Base-by-base conservation (phyloP, 2,888 invertebrate species). In the Phanerotoma sp. region DNA sequence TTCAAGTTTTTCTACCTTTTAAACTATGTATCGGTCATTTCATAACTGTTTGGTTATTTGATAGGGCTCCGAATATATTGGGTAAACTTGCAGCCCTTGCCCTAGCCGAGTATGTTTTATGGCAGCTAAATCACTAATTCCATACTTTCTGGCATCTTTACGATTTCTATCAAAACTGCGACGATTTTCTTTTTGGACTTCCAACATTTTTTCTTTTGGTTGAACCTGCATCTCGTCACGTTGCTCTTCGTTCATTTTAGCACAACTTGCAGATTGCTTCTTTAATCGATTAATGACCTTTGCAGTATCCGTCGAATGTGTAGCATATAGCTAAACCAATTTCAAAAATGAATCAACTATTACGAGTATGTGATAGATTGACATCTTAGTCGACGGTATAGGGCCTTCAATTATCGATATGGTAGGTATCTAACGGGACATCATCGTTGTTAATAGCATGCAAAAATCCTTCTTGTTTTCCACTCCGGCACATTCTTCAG, bases 331-430 rank as follows among this genome's bases (percentile, higher is more conserved):
- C 33, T 15, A 33, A 5, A 33, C 33, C n/a, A 33, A 33, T 15
- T 38, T 18, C 10, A 18, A 20, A 40, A 18, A 18, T 10, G 16
- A 16, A 40, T 40, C 20, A 20, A 20, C 21, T 4, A 40, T 9
- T 6, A 40, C 20, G 13, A 21, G 13, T 13, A 21, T 10, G 13
- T 33, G 33, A 33, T 15, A 33, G 15, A 13, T 13, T 11, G 33
- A 33, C 11, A 61, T 61, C 28, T 53, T 57, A 7, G 57, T 60
- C 1, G 57, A 20, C 3, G 54, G 20, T 32, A 61, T 13, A 10
- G 54, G 61, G n/a, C 57, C 56, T 22, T 62, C n/a, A 28, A 35
- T 60, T 59, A 32, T 57, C 58, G 3, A 60, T 15, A 22, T 64
- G 62, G 18, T 55, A 62, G 0, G 57, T 61, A 7, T 60, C 57